These are phyloP conservation scores for Acanthornis magna DNA, from an alignment of 2,797 vertebrate genomes.

Conservation along the genomic window DNA sequence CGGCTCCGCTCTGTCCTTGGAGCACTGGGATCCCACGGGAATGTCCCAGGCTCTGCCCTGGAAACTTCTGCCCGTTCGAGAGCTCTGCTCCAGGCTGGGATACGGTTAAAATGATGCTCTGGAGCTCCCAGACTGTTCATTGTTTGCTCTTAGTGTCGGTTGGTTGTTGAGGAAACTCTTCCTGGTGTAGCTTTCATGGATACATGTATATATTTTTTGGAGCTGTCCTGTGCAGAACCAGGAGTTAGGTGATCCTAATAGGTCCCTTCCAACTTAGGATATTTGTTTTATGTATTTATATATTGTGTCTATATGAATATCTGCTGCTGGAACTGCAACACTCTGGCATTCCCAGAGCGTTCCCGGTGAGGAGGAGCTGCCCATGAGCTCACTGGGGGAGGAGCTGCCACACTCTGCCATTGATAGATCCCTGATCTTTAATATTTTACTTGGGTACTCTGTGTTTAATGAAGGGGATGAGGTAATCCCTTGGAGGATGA, in stretches of 20 bases:
- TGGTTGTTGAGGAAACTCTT: too few relatives aligned
- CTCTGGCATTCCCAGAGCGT: neutral
- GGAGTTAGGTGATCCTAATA: neutral
- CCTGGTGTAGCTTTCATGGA: too few relatives aligned
- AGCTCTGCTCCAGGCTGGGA: neutral
- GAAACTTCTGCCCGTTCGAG: neutral
- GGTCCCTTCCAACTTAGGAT: neutral
- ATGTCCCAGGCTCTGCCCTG: neutral
- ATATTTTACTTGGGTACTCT: neutral
- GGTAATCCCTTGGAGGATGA: neutral
- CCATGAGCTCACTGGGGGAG: neutral
- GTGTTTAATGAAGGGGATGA: neutral
- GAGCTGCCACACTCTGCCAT: rapidly evolving
- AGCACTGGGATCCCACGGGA: neutral
- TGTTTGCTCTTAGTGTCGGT: neutral
- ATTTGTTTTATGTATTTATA: rapidly evolving
- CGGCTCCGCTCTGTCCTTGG: neutral
- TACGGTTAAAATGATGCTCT: neutral
- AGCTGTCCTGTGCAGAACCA: neutral
- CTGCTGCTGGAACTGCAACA: neutral
- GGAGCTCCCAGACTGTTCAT: rapidly evolving
- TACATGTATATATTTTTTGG: neutral
- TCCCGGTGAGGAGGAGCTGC: neutral
- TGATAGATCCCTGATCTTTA: neutral
- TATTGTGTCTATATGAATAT: rapidly evolving